Base-by-base conservation (phyloP, 2,797 vertebrate genomes). In the Serranus cabrilla region DNA sequence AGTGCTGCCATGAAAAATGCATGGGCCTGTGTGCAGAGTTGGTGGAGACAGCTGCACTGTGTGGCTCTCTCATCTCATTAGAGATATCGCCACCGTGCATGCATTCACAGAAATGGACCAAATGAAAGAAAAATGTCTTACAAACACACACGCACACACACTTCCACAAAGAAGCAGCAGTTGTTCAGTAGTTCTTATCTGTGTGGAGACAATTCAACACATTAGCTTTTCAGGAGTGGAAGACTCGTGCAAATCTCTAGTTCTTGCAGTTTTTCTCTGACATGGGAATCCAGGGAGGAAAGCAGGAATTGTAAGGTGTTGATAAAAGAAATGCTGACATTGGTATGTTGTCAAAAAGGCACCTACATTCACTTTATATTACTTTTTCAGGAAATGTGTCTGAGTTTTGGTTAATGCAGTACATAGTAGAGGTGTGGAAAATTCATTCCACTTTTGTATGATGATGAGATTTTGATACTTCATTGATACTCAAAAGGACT, bases 1-100 rank as follows among this genome's bases (percentile, higher is more conserved):
- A 31, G 67, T 86, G 57, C 70, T 79, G 49, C 57, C 63, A 87
- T 92, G 82, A 92, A 92, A 93, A 89, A 93, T 90, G 69, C 74
- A 92, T 82, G 71, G 55, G 49, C 66, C 75, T 84, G 54, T 70
- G 80, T 81, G 78, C 78, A 61, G 75, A 77, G 76, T 66, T 87
- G 50, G 59, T 69, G 52, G 78, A 85, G 58, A 76, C 82, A 86
- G 83, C 71, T 86, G 86, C 82, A 89, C 70, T 56, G 37, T 86
- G 62, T 73, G 66, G 66, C 70, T 70, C 65, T 55, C 74, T 68
- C 78, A 72, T 81, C 71, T 78, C 78, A 82, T 91, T 85, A 81
- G 43, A 71, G 66, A 71, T 74, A 78, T 57, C 5, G 34, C 34
- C 1, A 80, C 59, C 75, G 54, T 16, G 27, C 61, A 47, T 61